A percentile compares a stretch with the other conserved stretches of the same genome.
Evolutionary conservation across 2,888 invertebrate genomes (phyloP).

Genomic region (Xanthia togata): DNA sequence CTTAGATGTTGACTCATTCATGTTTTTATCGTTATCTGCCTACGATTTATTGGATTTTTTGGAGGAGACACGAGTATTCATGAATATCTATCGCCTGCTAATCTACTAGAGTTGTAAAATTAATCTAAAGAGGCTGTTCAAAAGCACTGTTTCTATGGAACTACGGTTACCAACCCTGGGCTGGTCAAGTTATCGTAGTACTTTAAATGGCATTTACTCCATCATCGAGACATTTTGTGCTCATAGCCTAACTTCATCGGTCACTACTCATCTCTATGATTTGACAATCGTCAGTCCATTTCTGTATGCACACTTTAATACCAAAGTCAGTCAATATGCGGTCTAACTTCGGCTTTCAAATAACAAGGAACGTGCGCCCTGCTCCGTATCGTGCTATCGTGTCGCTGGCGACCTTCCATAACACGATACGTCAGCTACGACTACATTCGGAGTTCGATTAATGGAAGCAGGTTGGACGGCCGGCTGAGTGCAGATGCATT

Average conservation of each 20-base stretch:
- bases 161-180: background rate
- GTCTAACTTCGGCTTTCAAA: conserved; percentile 9
- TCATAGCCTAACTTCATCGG: conserved; percentile 4
- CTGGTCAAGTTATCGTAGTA: too few species aligned
- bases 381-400: background rate
- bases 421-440: conserved; percentile 13
- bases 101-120: background rate
- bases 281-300: background rate
- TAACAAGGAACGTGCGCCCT: conserved; percentile 5
- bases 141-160: background rate
- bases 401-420: conserved; percentile 35
- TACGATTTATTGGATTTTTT: conserved; percentile 14
- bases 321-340: background rate
- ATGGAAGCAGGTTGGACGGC: conserved; percentile 37
- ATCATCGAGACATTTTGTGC: background rate
- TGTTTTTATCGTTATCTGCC: conserved; percentile 15
- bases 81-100: conserved; percentile 9
- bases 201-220: background rate
- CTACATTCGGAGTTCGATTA: conserved; percentile 39
- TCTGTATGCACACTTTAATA: background rate
- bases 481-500: conserved; percentile 49
- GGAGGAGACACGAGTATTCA: background rate
- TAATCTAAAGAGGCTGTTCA: background rate
- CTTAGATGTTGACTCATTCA: conserved; percentile 30
- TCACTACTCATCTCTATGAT: background rate